Conservation (phyloP, 1,140 invertebrate species). For the Thalassaphorura encarpata region DNA sequence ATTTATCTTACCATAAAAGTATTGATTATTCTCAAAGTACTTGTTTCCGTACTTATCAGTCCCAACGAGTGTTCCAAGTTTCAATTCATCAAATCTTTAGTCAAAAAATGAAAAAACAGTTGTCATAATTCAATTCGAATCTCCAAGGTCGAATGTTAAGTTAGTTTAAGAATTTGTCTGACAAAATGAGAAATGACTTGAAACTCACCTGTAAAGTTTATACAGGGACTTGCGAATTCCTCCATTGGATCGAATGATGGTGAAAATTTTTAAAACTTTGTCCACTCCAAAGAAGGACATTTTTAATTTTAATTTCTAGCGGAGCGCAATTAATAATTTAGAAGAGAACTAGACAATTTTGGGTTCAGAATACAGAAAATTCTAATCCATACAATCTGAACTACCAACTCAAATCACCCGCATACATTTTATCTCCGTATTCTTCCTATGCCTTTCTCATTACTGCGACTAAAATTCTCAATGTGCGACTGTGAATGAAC, state of each 20-base stretch:
- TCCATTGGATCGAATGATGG: constrained; percentile 63
- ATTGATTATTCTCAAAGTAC: constrained; percentile 85
- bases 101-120: constrained; percentile 34
- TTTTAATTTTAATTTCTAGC: constrained; percentile 3
- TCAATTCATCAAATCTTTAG: constrained; percentile 81
- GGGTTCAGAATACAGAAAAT: not conserved
- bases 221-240: constrained; percentile 56
- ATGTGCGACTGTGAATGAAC: too few species aligned
- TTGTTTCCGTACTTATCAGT: constrained; percentile 91
- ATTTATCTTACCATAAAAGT: constrained; percentile 61
- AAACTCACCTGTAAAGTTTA: constrained; percentile 62
- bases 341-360: not conserved
- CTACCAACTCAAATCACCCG: too few species aligned
- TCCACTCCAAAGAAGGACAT: constrained; percentile 53
- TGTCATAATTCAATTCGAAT: constrained; percentile 35
- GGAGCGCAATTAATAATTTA: not conserved
- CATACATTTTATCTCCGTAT: too few species aligned
- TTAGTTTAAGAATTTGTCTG: too few species aligned
- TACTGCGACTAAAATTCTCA: too few species aligned
- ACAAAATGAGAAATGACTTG: too few species aligned
- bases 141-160: constrained; percentile 1
- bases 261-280: constrained; percentile 55
- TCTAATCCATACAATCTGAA: not conserved
- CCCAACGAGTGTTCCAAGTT: constrained; percentile 78
- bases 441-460: too few species aligned